phyloP scores from a whole-genome alignment of 1,140 invertebrate species.

The Acromyrmex echinatior region DNA sequence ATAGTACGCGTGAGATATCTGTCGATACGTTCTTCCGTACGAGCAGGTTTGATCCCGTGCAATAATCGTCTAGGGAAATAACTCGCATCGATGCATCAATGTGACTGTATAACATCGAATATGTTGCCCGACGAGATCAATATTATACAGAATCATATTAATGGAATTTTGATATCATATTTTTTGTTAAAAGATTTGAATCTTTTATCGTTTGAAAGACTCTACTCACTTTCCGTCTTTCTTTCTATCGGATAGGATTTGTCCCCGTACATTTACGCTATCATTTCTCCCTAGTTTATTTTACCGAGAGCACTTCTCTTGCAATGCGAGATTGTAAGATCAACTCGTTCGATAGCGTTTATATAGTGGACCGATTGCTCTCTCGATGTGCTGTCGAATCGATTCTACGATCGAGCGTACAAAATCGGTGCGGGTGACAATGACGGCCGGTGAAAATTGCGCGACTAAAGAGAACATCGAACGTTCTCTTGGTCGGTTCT shows the following conservation, averaged over 20 bases:
- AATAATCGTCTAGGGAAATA: conserved; percentile 60
- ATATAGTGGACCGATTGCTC: conserved; percentile 6
- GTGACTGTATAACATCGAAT: conserved; percentile 10
- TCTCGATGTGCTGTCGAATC: conserved; percentile 14
- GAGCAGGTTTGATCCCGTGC: conserved; percentile 3
- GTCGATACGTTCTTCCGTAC: conserved; percentile 31
- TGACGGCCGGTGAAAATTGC: conserved; percentile 21
- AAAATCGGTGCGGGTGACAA: conserved; percentile 16
- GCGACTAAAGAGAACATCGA: conserved; percentile 12
- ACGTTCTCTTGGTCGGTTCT: not conserved
- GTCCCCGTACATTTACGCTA: not conserved
- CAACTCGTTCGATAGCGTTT: conserved; percentile 21
- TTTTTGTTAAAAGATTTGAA: not conserved
- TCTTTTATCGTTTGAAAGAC: not conserved
- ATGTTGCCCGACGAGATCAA: not conserved
- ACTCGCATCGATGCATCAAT: conserved; percentile 24
- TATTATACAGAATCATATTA: conserved; percentile 8
- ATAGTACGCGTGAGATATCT: conserved; percentile 34
- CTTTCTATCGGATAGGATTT: not conserved
- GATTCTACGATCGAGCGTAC: conserved; percentile 7
- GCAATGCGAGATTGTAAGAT: conserved; percentile 25
- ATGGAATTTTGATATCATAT: not conserved
- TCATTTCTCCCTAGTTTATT: not conserved
- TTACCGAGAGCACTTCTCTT: not conserved
- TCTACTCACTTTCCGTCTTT: not conserved